Evolutionary conservation across 2,888 invertebrate genomes (phyloP), one percentile per base, ranked within the genome.

Genomic region (Drosophila barbarae): DNA sequence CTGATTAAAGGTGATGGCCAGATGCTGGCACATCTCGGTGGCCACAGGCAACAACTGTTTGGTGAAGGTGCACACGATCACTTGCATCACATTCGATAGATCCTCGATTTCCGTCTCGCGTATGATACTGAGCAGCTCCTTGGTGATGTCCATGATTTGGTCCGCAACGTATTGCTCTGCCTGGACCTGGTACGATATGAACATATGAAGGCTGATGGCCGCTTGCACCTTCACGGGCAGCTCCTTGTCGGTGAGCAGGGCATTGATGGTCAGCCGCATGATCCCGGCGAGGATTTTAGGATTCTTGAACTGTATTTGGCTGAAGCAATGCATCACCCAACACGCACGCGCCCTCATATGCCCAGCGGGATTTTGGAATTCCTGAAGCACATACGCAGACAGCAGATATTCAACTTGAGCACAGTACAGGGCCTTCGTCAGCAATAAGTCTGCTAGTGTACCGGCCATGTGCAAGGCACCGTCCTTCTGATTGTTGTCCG

Each of bases 391-490:
- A 87, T 97, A 97, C 76, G 95, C 94, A 56, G 94, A 93, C 46
- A 99, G 90, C 90, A 99, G 94, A 44, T 94, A 93, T 88, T 99
- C 98, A 85, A 99, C 94, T 88, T 98, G 96, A 68, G 96, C 96
- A 82, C 95, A 96, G 90, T 98, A 99, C 18, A 94, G 89, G 79
- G 96, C 95, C 90, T 98, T 98, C 90, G 96, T 98, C 67, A 98
- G 91, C 13, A 99, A 90, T 50, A 98, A 93, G 82, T 97, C 96
- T 39, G 97, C 96, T 42, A 99, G 91, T 2, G 97, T 95, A 49
- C 99, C 99, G 69, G 95, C 95, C 96, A 99, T 98, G 88, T 99
- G 98, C 15, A 99, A 90, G 8, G 98, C 98, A n/a, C 99, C 99
- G 90, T 99, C 99, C 87, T 96, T 95, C 87, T 97, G 96, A 63